Percentiles rank a stretch among this genome's conserved stretches.
These are phyloP conservation scores for Momotus momota DNA, from an alignment of 2,797 vertebrate genomes.

Conservation along the genomic window DNA sequence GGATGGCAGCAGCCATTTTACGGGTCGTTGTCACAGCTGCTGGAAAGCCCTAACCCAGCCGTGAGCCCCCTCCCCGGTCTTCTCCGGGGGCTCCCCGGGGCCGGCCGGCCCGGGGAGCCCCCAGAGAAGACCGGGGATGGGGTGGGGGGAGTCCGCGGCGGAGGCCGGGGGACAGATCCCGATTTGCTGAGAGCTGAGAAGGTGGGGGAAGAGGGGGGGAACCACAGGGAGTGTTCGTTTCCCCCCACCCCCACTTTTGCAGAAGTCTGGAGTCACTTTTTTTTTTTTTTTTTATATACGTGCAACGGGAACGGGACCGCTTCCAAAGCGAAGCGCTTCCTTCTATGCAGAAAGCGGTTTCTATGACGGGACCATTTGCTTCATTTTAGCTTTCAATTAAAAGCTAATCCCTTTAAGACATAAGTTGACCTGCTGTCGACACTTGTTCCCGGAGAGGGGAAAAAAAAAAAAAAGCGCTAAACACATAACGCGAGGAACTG, in stretches of 20 bases:
- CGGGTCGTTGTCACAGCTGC: conserved; percentile 28
- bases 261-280: not conserved
- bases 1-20: conserved; percentile 61
- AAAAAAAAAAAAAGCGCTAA: not conserved
- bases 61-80: not conserved
- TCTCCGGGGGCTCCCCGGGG: not conserved
- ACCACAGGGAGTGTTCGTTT: not conserved
- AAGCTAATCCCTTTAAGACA: not conserved
- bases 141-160: too few species aligned
- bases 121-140: too few species aligned
- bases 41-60: not conserved
- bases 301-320: not conserved
- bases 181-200: too few species aligned
- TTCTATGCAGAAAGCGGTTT: rapidly evolving
- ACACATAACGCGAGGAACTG: rapidly evolving
- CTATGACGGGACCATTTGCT: not conserved
- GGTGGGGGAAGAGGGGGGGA: not conserved
- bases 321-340: not conserved
- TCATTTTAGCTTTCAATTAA: not conserved
- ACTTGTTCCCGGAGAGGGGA: not conserved
- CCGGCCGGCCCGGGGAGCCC: too few species aligned
- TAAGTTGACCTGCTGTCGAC: not conserved
- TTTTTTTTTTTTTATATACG: not conserved
- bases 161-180: not conserved
- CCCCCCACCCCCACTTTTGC: not conserved